Evolutionary conservation across 1,140 invertebrate species (phyloP), one percentile per base, ranked within the genome.

Genomic region (Solen grandis): DNA sequence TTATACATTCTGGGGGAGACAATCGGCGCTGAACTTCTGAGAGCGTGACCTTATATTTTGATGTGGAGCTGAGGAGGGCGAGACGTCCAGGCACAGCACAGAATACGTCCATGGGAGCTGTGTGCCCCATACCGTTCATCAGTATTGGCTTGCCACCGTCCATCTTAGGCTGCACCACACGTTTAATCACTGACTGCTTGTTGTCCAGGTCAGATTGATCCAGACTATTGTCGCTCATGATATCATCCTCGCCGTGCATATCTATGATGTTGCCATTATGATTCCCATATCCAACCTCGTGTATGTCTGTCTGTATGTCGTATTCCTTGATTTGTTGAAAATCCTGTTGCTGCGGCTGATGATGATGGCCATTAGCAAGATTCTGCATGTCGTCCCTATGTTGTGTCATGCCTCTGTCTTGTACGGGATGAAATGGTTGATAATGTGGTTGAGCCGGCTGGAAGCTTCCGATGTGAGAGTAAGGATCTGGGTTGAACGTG

Each of bases 1-100:
- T 99, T 65, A 99, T 94, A 93, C 99, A 99, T 94, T 99, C 99
- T 0, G 99, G 99, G 36, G 99, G 98, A 65, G 97, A 98, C 69
- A 99, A 94, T 86, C 99, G 93, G 89, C 99, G 94, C 93, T 99
- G 98, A 60, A 99, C 98, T 94, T 99, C 99, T 8, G 97, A 98
- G 68, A 99, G 97, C 29, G 98, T 99, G 85, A 99, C 99, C 94
- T 99, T 99, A 94, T 99, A 99, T 94, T 99, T 99, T 92, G 97
- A 98, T 77, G 98, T 99, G 85, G 97, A 99, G 88, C 96, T 98
- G 86, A 99, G 95, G 63, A 99, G 95, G 46, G 97, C 99, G 83
- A 99, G 94, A 70, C 99, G 95, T 50, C 99, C 99, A 33, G 99
- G 98, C 54, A 99, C 98, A 59, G 97, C 97, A 93, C 98, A 99